These are phyloP conservation scores for Boleophthalmus pectinirostris DNA, from an alignment of 2,113 vertebrate species.

Conservation along the genomic window DNA sequence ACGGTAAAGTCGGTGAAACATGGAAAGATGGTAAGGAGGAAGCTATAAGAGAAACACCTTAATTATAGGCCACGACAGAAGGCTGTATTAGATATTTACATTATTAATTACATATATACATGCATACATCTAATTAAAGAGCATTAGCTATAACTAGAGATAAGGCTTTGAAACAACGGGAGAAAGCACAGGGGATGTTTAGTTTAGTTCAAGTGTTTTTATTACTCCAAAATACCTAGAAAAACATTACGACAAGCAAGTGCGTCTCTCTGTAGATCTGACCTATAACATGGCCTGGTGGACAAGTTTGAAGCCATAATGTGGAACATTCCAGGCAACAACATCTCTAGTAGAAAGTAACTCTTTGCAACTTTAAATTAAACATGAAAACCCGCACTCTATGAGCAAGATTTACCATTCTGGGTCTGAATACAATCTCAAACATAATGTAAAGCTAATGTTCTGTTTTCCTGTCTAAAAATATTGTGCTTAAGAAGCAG, in stretches of 20 bases:
- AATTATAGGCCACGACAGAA: not conserved
- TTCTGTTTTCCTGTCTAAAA: not conserved
- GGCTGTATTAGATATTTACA: slow-evolving; percentile 1
- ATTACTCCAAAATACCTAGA: too few relatives aligned
- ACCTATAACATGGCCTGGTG: too few relatives aligned
- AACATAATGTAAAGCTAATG: not conserved
- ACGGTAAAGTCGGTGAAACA: not conserved
- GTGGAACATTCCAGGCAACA: too few relatives aligned
- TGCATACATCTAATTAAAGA: not conserved
- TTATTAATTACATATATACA: not conserved
- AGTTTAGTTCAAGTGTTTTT: not conserved
- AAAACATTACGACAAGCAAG: too few relatives aligned
- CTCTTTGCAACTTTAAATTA: too few relatives aligned
- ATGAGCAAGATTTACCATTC: not conserved
- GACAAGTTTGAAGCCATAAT: too few relatives aligned
- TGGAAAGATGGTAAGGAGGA: not conserved
- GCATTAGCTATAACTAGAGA: not conserved
- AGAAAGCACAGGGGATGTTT: not conserved
- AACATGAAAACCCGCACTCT: too few relatives aligned
- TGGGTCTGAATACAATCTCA: not conserved
- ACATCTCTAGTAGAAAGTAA: too few relatives aligned
- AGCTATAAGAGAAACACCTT: not conserved
- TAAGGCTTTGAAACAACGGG: not conserved
- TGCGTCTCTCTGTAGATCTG: too few relatives aligned
- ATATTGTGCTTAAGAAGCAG: not conserved